Conservation (phyloP, 2,797 vertebrate genomes). For the Carcharodon carcharias region DNA sequence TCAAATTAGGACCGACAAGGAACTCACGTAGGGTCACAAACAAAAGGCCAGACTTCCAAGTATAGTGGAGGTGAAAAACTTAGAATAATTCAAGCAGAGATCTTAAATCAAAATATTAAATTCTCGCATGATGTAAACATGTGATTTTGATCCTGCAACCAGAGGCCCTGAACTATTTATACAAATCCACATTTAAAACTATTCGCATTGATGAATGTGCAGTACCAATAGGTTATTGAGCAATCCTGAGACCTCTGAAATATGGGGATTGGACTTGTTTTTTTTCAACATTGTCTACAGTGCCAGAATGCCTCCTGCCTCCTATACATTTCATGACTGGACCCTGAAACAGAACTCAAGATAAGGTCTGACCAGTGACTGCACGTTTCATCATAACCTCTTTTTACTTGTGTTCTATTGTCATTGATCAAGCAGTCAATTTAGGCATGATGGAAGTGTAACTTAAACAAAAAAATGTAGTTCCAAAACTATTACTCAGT, state of each 20-base stretch:
- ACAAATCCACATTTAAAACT: neutral
- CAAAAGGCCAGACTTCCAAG: neutral
- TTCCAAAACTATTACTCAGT: neutral
- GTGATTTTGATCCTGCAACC: neutral
- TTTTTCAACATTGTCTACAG: neutral
- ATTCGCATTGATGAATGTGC: neutral
- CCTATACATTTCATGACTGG: neutral
- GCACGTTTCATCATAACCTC: neutral
- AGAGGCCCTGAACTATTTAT: neutral
- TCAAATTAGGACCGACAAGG: neutral
- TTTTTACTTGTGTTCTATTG: neutral
- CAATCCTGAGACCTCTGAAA: neutral
- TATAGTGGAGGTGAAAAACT: neutral
- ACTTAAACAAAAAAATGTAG: neutral
- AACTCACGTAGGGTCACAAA: neutral
- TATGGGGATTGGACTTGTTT: no score
- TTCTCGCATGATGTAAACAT: neutral
- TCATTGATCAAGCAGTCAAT: neutral
- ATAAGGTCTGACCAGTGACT: neutral
- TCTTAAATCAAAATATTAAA: neutral
- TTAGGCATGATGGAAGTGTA: neutral
- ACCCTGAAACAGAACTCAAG: neutral
- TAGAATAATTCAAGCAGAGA: neutral
- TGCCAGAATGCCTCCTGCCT: neutral
- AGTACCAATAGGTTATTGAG: neutral